A percentile compares a stretch with the other conserved stretches of the same genome.
phyloP scores from a whole-genome alignment of 2,113 vertebrate species.

The Pholis gunnellus region DNA sequence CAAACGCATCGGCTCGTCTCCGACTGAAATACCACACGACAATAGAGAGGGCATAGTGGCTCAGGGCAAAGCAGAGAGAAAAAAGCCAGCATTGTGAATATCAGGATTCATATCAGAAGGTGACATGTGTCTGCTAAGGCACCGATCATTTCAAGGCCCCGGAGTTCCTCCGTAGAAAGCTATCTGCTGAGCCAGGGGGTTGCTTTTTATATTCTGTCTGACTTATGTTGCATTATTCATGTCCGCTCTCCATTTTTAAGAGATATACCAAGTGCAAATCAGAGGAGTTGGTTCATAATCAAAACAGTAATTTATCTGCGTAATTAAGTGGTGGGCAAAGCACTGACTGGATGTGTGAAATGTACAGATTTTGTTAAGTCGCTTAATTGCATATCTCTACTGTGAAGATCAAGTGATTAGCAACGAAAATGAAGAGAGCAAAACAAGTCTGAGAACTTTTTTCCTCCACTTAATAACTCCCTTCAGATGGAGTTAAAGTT shows the following conservation, averaged over 20 bases:
- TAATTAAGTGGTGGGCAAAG: constrained; percentile 26
- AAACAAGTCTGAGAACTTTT: constrained; percentile 1
- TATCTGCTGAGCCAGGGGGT: constrained; percentile 17
- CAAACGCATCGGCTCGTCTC: constrained; percentile 15
- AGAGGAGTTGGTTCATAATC: constrained; percentile 39
- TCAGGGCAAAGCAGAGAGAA: constrained; percentile 8
- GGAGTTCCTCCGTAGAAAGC: constrained; percentile 35
- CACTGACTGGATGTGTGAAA: constrained; percentile 1
- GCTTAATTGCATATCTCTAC: constrained; percentile 18
- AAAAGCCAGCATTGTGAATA: constrained; percentile 3
- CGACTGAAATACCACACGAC: constrained; percentile 5
- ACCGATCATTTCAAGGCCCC: constrained; percentile 15
- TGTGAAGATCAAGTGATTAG: constrained; percentile 31
- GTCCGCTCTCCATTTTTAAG: constrained; percentile 43
- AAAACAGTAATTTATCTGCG: constrained; percentile 39
- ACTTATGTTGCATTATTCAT: constrained; percentile 52
- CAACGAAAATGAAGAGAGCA: constrained; percentile 25
- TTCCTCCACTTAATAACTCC: background rate
- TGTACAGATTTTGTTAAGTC: constrained; percentile 2
- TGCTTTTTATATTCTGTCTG: constrained; percentile 33
- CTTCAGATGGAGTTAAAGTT: background rate
- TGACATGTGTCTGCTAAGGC: constrained; percentile 21
- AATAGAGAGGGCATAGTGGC: constrained; percentile 7
- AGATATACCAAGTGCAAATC: constrained; percentile 27
- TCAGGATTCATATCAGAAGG: constrained; percentile 20